phyloP scores from a whole-genome alignment of 1,140 invertebrate species.

The Drusus annulatus region DNA sequence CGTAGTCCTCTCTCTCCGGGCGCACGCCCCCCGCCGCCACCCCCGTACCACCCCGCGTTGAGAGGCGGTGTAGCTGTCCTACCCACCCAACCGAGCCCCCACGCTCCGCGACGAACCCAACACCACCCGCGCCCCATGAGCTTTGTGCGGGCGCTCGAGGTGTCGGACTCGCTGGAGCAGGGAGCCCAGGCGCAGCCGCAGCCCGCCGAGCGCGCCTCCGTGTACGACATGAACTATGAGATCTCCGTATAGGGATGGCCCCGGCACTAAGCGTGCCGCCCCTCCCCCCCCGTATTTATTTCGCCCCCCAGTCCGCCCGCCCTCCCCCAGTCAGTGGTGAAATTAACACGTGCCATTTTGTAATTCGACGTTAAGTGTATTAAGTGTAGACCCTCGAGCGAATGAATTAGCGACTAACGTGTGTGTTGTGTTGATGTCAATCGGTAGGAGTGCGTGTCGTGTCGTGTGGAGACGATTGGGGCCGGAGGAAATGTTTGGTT shows the following conservation, averaged over 20 bases:
- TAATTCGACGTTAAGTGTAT: constrained; percentile 26
- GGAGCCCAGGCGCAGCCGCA: constrained; percentile 71
- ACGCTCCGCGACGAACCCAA: constrained; percentile 75
- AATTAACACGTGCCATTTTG: constrained; percentile 28
- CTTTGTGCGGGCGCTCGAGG: constrained; percentile 92
- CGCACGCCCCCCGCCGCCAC: constrained; percentile 62
- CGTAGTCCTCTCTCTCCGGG: constrained; percentile 63
- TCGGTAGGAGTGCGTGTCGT: too few species aligned
- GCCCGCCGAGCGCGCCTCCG: constrained; percentile 87
- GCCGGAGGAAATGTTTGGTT: constrained; percentile 17
- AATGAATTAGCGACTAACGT: background rate
- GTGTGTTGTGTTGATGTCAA: too few species aligned
- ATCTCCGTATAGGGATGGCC: constrained; percentile 81
- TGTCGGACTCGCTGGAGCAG: constrained; percentile 86
- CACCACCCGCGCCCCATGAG: constrained; percentile 83
- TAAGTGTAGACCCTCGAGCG: constrained; percentile 16
- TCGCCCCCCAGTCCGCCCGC: constrained; percentile 21
- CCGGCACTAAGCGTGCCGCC: constrained; percentile 58
- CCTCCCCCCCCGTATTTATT: constrained; percentile 26
- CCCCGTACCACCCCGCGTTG: constrained; percentile 61
- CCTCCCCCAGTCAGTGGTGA: constrained; percentile 23
- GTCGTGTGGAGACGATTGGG: constrained; percentile 9
- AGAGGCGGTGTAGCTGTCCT: constrained; percentile 80
- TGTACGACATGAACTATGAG: constrained; percentile 97
- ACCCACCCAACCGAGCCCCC: constrained; percentile 76